Base-by-base conservation (phyloP, 2,888 invertebrate species). In the Charanyca ferruginea region DNA sequence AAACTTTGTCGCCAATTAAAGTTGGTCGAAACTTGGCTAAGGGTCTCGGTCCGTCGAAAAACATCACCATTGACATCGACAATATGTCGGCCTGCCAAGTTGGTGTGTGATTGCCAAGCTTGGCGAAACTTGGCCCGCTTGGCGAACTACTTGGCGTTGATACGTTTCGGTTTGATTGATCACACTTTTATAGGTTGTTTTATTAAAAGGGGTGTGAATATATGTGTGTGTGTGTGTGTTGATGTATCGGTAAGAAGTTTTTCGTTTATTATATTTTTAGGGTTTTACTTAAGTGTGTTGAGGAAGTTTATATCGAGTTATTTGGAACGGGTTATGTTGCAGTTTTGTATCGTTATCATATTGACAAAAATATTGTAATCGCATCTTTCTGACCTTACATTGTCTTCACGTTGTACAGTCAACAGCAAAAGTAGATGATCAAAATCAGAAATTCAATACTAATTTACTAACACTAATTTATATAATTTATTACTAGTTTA, bases 121-220 rank as follows among this genome's bases (percentile, higher is more conserved):
- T 60, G 58, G 62, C 51, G 18, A 44, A 79, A 81, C 54, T 81
- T 67, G 64, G 69, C 68, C 13, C 48, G 42, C 60, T 74, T 78
- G 63, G 59, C 54, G 47, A 82, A 82, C 73, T 81, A 63, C 66
- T 66, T 53, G 71, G 55, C 59, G 68, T 71, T 81, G 77, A 81
- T 77, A 82, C 79, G 68, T 70, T 61, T 69, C 62, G 53, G 44
- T 62, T 81, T 82, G 81, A 83, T 82, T 81, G 83, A 82, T 82
- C 48, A 66, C 47, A 74, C 57, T 83, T 81, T 82, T 81, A 81
- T 83, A 64, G 57, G 62, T 38, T 72, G 53, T 83, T 79, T 80
- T 83, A 82, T 78, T 81, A 77, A 82, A 82, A 65, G 25, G 54
- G 44, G 3, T 45, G 54, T 70, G 20, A 9, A 28, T 44, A 48